Evolutionary conservation across 2,113 vertebrate genomes (phyloP).

Genomic region (Syngnathus typhle): DNA sequence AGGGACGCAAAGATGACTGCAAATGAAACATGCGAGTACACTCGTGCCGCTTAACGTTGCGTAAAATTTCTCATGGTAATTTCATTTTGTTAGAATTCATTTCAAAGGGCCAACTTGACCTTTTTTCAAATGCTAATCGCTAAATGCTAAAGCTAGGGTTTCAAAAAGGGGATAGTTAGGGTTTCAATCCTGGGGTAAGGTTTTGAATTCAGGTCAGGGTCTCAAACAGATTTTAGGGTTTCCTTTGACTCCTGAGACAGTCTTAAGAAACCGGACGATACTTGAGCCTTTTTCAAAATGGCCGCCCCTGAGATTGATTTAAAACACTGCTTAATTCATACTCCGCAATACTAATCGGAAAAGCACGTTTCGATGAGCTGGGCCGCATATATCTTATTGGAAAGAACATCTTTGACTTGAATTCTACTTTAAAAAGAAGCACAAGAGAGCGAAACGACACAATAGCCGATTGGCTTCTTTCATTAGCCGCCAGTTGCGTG

Average conservation of each 20-base stretch:
- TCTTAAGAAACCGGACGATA: no score
- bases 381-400: no score
- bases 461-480: conserved; percentile 74
- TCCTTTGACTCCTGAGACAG: no score
- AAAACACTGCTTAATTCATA: no score
- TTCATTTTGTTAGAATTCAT: not conserved
- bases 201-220: no score
- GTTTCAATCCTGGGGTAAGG: not conserved
- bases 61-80: not conserved
- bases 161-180: not conserved
- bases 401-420: no score
- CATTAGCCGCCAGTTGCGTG: conserved; percentile 74
- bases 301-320: no score
- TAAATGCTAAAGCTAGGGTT: not conserved
- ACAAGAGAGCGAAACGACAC: conserved; percentile 53
- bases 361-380: no score
- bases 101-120: not conserved
- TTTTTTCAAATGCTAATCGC: not conserved
- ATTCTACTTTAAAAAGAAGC: conserved; percentile 37
- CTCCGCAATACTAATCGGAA: no score
- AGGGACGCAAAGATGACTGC: conserved; percentile 45
- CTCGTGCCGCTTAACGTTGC: not conserved
- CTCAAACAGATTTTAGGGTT: no score
- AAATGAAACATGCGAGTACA: not conserved
- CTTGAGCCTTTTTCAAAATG: no score